phyloP scores from a whole-genome alignment of 2,113 vertebrate species.

The Turnix velox region DNA sequence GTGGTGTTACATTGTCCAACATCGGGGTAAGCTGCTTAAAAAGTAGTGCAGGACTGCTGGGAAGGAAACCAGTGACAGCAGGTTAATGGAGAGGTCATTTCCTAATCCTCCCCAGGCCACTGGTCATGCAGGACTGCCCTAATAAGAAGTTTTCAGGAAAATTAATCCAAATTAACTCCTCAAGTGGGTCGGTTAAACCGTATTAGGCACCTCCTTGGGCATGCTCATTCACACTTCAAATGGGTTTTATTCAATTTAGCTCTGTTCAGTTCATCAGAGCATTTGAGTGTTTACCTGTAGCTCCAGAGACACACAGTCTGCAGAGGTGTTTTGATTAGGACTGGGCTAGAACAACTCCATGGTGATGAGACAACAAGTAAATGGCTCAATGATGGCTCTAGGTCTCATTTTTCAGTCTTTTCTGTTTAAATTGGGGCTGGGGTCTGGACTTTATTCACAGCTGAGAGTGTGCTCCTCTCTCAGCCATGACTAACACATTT shows the following conservation, averaged over 20 bases:
- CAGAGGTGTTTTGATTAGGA: not conserved
- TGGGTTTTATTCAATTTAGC: not conserved
- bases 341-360: not conserved
- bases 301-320: not conserved
- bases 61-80: not conserved
- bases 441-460: not conserved
- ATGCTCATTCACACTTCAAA: not conserved
- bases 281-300: not conserved
- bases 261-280: not conserved
- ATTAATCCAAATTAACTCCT: constrained; percentile 30
- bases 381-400: fast-evolving
- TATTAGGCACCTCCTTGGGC: not conserved
- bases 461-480: not conserved
- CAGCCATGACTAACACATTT: fast-evolving
- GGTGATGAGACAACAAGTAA: not conserved
- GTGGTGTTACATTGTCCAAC: not conserved
- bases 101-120: not conserved
- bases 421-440: not conserved
- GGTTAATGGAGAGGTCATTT: not conserved
- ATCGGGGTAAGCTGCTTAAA: not conserved
- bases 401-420: not conserved
- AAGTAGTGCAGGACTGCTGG: not conserved
- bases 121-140: not conserved
- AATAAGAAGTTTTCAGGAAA: not conserved
- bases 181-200: not conserved